Evolutionary conservation across 2,797 vertebrate genomes (phyloP).

Genomic region (Apodemus agrarius): DNA sequence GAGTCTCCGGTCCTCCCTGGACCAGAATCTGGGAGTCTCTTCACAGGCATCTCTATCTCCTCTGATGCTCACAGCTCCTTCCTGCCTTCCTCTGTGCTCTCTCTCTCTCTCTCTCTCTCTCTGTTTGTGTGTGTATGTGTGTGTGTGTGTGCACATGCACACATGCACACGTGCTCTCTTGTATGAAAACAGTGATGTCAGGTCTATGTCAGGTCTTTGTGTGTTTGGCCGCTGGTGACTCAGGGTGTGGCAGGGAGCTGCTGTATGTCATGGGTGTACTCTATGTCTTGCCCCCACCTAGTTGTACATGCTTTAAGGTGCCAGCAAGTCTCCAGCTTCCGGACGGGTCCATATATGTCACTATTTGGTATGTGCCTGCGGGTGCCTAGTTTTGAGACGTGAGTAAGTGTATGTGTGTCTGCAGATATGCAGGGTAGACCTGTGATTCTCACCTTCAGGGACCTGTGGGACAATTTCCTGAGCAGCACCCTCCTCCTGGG

Average conservation of each 20-base stretch:
- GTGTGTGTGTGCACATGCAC: neutral
- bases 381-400: neutral
- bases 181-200: neutral
- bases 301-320: neutral
- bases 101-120: neutral
- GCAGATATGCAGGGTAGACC: neutral
- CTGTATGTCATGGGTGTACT: neutral
- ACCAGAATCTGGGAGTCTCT: neutral
- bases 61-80: neutral
- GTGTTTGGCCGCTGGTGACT: neutral
- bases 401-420: neutral
- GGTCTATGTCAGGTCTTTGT: neutral
- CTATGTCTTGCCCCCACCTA: neutral
- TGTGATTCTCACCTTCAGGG: neutral
- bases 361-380: neutral
- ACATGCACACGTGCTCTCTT: neutral
- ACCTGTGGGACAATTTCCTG: neutral
- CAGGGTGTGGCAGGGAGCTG: neutral
- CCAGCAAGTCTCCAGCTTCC: neutral
- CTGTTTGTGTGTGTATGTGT: neutral
- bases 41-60: neutral
- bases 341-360: neutral
- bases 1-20: neutral
- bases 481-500: neutral
- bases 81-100: too few relatives aligned